Evolutionary conservation across 2,888 invertebrate species (phyloP), one percentile per base, ranked within the genome.

Genomic region (Agonum fuliginosum): DNA sequence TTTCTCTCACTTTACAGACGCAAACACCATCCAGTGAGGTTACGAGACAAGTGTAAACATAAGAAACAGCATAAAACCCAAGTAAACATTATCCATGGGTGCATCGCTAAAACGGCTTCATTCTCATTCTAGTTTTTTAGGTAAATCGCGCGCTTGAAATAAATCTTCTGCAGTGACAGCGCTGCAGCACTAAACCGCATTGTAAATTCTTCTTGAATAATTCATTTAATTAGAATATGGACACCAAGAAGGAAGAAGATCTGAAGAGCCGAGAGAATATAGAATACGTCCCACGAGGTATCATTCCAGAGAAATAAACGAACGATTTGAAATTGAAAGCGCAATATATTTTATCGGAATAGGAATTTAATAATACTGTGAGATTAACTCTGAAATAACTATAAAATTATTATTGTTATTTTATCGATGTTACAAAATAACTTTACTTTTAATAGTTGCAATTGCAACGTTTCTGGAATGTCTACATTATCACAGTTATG

Each of bases 211-310:
- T 76, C 67, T 79, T 81, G 81, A 81, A 81, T 81, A 79, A 81
- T 81, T 81, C 81, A 81, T 81, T 81, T 81, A 81, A 81, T 81
- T 81, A 81, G 81, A 81, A 81, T 81, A 81, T 81, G 80, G 78
- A 78, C 80, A 78, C 75, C 78, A 34, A 34, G 34, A 8, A 34
- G 8, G 5, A 34, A 1, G 58, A 17, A 48, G 48, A 48, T 12
- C 10, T 3, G 24, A 27, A 27, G 14, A 27, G 30, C 24, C 12
- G 19, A 14, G 12, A 58, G 24, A 30, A 58, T 22, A 6, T 10
- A 12, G 24, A 54, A 24, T 24, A 58, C 27, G 12, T 27, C 24
- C 22, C 58, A 58, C 5, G 8, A 58, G 4, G n/a, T 27, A 12
- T 10, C 5, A 58, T 58, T 27, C 12, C 58, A 1, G 14, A 58